Evolutionary conservation across 1,140 invertebrate genomes (phyloP), one percentile per base, ranked within the genome.

Genomic region (Caenorhabditis briggsae): DNA sequence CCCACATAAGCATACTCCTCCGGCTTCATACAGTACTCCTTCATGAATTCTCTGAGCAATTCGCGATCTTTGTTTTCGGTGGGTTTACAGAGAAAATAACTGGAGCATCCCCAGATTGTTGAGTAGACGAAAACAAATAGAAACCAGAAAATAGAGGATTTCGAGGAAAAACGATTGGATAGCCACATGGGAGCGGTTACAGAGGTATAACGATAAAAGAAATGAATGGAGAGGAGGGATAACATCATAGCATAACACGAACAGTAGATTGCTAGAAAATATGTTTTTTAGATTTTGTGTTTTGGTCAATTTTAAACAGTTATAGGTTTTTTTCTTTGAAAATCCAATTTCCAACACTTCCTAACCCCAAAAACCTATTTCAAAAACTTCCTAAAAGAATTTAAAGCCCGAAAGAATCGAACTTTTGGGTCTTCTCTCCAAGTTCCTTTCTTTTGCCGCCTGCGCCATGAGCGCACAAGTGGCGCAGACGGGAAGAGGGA

Each of bases 151-250:
- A 20, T 18, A 5, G 14, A 43, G 18, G 25, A 50, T 78, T 78
- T 78, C n/a, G 41, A 23, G 18, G 46, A 50, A 46, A 50, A 78
- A 12, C 70, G 70, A 23, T 0, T 6, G 46, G 16, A 5, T 8
- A 70, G 41, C 16, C 6, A 46, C 12, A 23, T 43, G 46, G 70
- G 70, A 8, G 46, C 70, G 7, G 46, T 50, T 46, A 78, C 70
- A n/a, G 70, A 78, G 11, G 70, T 78, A 46, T 50, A 78, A 6
- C 70, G 70, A 16, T 78, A 78, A 46, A 50, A 78, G 70, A 78
- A 78, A 5, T 78, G 70, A 14, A 78, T 50, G 70, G 70, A 23
- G 70, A 78, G 46, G n/a, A 78, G 70, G 1, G 70, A 48, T 18
- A 78, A 46, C 46, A 78, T 50, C 70, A 78, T 78, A 3, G 70